These are phyloP conservation scores for Rhynchonycteris naso DNA, from an alignment of 2,797 vertebrate genomes.

Conservation along the genomic window DNA sequence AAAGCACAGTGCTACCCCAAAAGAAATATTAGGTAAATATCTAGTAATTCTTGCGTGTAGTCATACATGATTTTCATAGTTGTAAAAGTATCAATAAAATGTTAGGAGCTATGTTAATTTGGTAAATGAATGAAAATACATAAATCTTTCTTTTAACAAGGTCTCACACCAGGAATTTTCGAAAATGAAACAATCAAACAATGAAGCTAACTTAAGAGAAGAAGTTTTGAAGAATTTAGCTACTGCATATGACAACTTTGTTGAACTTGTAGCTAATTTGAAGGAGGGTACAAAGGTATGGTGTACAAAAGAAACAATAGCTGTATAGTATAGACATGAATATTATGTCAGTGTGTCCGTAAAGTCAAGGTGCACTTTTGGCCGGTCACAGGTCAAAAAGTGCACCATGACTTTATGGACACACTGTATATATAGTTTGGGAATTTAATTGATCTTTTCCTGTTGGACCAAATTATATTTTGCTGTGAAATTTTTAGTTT, in stretches of 20 bases:
- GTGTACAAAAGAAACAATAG: not conserved
- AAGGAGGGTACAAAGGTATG: slow-evolving; percentile 97
- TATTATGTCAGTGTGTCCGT: too few species aligned
- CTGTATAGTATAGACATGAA: not conserved
- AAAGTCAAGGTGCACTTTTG: too few species aligned
- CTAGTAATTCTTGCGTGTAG: not conserved
- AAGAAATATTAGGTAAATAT: slow-evolving; percentile 41
- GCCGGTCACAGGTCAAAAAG: too few species aligned
- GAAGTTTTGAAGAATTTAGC: slow-evolving; percentile 98
- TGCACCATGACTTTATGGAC: too few species aligned
- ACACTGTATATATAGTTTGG: not conserved
- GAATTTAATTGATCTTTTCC: not conserved
- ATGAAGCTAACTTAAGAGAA: slow-evolving; percentile 96
- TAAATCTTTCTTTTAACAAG: slow-evolving; percentile 81
- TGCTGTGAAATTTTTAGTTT: slow-evolving; percentile 13
- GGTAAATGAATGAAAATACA: not conserved
- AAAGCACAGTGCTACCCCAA: not conserved
- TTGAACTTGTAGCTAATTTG: slow-evolving; percentile 97
- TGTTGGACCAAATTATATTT: not conserved
- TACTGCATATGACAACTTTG: slow-evolving; percentile 96
- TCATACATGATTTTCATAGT: slow-evolving; percentile 30
- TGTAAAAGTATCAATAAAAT: slow-evolving; percentile 36
- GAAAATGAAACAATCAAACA: slow-evolving; percentile 96
- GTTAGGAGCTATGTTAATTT: slow-evolving; percentile 17
- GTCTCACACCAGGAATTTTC: slow-evolving; percentile 97